A percentile compares a stretch with the other conserved stretches of the same genome.
Conservation (phyloP, 2,113 vertebrate genomes). For the Anarhynchus alexandrinus region DNA sequence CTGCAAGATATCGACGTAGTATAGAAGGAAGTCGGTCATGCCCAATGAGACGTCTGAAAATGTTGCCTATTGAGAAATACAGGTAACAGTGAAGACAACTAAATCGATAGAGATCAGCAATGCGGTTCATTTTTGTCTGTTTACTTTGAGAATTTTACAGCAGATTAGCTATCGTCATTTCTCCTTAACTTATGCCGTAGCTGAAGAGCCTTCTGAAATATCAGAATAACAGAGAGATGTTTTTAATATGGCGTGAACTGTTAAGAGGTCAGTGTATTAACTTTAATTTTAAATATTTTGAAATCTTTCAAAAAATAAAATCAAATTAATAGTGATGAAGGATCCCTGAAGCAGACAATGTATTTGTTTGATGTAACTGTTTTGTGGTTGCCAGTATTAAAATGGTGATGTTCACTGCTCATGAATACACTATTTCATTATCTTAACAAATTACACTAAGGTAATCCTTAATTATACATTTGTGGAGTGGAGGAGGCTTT, state of each 20-base stretch:
- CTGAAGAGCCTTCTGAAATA: background rate
- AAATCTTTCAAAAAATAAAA: background rate
- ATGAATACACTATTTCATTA: background rate
- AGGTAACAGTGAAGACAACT: background rate
- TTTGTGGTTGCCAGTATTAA: background rate
- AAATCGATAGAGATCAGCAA: background rate
- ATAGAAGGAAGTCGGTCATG: background rate
- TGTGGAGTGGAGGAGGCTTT: background rate
- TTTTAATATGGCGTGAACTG: background rate
- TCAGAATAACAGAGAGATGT: background rate
- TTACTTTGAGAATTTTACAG: background rate
- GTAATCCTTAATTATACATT: background rate
- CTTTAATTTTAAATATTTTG: background rate
- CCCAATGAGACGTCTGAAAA: background rate
- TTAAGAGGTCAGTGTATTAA: background rate
- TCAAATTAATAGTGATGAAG: background rate
- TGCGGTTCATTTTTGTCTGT: background rate
- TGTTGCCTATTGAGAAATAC: background rate
- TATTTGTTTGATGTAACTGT: background rate
- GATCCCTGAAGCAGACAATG: background rate
- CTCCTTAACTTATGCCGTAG: fast-evolving
- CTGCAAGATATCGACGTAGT: background rate
- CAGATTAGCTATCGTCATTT: background rate
- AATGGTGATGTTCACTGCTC: background rate
- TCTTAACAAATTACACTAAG: background rate